phyloP scores from a whole-genome alignment of 2,113 vertebrate genomes.

The Rhinoderma darwinii region DNA sequence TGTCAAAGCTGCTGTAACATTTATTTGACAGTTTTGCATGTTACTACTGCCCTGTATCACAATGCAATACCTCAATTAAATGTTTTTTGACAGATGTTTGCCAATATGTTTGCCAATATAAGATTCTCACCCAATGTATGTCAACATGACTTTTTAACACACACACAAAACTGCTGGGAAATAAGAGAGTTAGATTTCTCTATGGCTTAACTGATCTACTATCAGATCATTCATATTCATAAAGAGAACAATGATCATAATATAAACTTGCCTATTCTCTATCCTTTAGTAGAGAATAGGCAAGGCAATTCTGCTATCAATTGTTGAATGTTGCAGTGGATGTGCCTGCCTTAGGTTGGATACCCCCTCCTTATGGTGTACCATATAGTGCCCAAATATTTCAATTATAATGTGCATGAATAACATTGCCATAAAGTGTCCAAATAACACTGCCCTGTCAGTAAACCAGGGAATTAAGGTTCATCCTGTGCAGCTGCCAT shows the following conservation, averaged over 20 bases:
- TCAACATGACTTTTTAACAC: not conserved
- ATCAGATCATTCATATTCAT: no score
- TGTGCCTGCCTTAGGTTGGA: no score
- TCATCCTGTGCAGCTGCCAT: not conserved
- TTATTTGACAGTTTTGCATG: not conserved
- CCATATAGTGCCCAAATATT: no score
- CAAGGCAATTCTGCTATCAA: no score
- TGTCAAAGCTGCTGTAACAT: not conserved
- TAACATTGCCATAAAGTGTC: not conserved
- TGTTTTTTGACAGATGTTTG: not conserved
- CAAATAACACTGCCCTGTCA: not conserved
- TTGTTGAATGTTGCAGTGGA: no score
- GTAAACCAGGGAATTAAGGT: not conserved
- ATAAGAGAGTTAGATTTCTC: not conserved
- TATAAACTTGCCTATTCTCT: no score
- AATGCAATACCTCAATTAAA: not conserved
- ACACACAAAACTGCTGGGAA: not conserved
- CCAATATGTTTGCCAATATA: not conserved
- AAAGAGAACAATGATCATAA: no score
- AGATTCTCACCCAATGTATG: not conserved
- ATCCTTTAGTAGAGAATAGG: no score
- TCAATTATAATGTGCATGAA: no score
- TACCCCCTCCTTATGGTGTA: no score
- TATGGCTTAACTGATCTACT: not conserved
- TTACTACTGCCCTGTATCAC: not conserved